phyloP scores from a whole-genome alignment of 2,797 vertebrate genomes.

The Crenichthys baileyi region DNA sequence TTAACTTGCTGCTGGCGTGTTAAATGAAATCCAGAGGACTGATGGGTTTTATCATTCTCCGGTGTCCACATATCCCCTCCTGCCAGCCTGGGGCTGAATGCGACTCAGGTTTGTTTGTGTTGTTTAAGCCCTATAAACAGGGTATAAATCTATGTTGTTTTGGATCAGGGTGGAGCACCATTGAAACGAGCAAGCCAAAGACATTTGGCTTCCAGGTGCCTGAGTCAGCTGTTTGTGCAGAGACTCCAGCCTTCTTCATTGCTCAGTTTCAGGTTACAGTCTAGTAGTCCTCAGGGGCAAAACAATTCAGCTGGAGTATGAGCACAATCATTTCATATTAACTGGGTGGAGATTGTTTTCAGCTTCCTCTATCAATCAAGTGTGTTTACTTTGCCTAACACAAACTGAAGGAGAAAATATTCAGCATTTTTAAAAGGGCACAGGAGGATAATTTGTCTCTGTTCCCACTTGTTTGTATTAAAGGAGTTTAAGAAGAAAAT shows the following conservation, averaged over 20 bases:
- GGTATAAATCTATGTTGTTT: conserved; percentile 62
- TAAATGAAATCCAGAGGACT: conserved; percentile 29
- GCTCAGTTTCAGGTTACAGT: conserved; percentile 57
- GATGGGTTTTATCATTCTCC: neutral
- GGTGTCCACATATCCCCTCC: conserved; percentile 25
- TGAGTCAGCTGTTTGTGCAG: conserved; percentile 74
- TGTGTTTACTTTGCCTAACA: conserved; percentile 26
- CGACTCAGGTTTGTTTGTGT: conserved; percentile 35
- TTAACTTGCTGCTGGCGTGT: conserved; percentile 9
- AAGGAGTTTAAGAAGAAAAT: conserved; percentile 7
- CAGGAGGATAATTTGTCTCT: conserved; percentile 6
- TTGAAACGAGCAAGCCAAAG: conserved; percentile 65
- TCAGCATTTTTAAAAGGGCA: conserved; percentile 13
- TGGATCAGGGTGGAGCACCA: conserved; percentile 64
- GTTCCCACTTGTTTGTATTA: neutral
- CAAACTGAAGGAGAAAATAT: conserved; percentile 17
- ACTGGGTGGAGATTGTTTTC: conserved; percentile 29
- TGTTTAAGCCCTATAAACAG: conserved; percentile 50
- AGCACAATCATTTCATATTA: conserved; percentile 27
- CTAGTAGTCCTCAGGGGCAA: conserved; percentile 29
- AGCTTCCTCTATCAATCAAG: conserved; percentile 35
- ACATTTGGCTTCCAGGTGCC: conserved; percentile 75
- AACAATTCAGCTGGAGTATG: conserved; percentile 25
- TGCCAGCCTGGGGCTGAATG: conserved; percentile 17
- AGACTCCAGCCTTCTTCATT: conserved; percentile 40